Percentiles rank a stretch among this genome's conserved stretches.
phyloP scores from a whole-genome alignment of 2,113 vertebrate genomes.

The Colaptes auratus region DNA sequence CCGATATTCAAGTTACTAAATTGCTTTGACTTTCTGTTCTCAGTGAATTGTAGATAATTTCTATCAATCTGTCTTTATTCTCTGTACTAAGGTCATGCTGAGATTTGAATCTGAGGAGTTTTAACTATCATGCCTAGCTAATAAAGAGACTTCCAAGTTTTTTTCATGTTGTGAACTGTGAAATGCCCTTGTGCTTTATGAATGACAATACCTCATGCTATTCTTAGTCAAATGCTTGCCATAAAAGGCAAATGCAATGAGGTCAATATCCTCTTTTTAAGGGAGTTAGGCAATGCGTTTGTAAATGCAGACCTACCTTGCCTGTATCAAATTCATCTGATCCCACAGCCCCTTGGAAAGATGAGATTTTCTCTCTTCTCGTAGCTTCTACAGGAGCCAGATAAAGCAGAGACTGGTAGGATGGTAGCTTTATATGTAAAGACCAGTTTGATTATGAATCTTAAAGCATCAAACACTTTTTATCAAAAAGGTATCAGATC shows the following conservation, averaged over 20 bases:
- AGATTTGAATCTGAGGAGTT: not conserved
- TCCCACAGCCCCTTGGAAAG: not conserved
- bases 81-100: not conserved
- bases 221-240: not conserved
- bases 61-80: not conserved
- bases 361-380: not conserved
- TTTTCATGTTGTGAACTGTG: not conserved
- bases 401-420: not conserved
- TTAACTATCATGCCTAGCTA: not conserved
- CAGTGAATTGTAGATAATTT: not conserved
- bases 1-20: not conserved
- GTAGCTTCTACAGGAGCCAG: not conserved
- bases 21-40: not conserved
- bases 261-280: not conserved
- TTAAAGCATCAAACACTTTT: not conserved
- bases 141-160: not conserved
- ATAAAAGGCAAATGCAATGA: not conserved
- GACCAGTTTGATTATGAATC: not conserved
- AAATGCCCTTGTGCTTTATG: not conserved
- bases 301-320: not conserved
- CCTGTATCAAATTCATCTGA: not conserved
- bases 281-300: not conserved
- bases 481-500: not conserved
- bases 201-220: not conserved
- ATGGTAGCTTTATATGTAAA: not conserved